phyloP scores from a whole-genome alignment of 30 jellyfish, hydroid and myxozoan genomes.

The Catostylus mosaicus region DNA sequence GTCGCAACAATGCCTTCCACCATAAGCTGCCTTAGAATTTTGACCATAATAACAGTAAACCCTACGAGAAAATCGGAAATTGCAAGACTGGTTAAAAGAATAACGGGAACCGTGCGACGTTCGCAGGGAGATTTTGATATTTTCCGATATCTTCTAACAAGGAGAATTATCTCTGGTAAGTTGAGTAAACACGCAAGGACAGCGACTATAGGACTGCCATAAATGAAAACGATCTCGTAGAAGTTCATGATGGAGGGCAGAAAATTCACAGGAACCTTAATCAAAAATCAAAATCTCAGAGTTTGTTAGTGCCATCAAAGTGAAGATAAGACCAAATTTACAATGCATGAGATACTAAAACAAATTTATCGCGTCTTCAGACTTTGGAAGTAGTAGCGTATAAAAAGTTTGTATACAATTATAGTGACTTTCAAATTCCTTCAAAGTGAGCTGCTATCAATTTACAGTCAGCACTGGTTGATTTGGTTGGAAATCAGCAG shows the following conservation, averaged over 20 bases:
- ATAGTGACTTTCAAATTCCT: too few species aligned
- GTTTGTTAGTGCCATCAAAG: too few species aligned
- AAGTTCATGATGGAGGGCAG: conserved; percentile 56
- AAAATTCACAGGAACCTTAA: too few species aligned
- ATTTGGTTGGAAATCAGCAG: too few species aligned
- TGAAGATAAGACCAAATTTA: too few species aligned
- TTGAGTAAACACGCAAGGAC: conserved; percentile 54
- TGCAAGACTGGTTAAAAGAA: conserved; percentile 56
- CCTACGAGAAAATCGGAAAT: conserved; percentile 72
- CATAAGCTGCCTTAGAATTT: conserved; percentile 16
- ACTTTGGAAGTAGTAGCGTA: too few species aligned
- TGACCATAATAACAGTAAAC: conserved; percentile 23
- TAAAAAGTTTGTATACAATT: too few species aligned
- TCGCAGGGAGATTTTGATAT: conserved; percentile 10
- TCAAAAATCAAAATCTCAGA: too few species aligned
- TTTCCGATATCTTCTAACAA: conserved; percentile 16
- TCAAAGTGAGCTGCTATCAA: too few species aligned
- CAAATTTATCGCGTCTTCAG: too few species aligned
- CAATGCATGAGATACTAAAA: too few species aligned
- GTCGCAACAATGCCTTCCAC: not conserved
- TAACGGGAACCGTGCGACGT: conserved; percentile 30
- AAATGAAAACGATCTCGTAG: conserved; percentile 14
- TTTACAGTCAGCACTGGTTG: too few species aligned
- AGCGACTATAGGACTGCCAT: conserved; percentile 73
- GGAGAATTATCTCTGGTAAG: conserved; percentile 44